Evolutionary conservation across 2,797 vertebrate species (phyloP).

Genomic region (Myoxocephalus aenaeus): DNA sequence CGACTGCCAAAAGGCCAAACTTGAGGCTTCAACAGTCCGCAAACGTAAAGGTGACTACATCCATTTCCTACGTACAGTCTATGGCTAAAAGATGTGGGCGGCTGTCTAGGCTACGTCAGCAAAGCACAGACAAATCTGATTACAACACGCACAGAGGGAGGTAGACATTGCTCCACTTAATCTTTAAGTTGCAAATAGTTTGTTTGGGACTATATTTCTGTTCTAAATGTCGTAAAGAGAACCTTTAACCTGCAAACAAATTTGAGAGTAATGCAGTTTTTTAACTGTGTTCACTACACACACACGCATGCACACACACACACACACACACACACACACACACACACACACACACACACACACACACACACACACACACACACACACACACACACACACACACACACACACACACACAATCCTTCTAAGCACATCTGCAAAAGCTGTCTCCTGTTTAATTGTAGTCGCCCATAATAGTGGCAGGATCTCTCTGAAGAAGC

Average conservation of each 20-base stretch:
- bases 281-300: neutral
- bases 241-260: neutral
- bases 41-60: neutral
- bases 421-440: constrained; percentile 45
- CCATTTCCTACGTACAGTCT: neutral
- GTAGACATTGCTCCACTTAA: neutral
- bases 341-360: neutral
- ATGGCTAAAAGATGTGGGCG: neutral
- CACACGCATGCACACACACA: constrained; percentile 10
- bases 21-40: neutral
- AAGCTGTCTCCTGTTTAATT: constrained; percentile 62
- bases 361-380: constrained; percentile 16
- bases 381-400: too few relatives aligned
- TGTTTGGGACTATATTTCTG: neutral
- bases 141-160: neutral
- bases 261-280: neutral
- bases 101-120: neutral
- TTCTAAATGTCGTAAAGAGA: too few relatives aligned
- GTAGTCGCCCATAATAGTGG: constrained; percentile 64
- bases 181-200: neutral
- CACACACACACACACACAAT: neutral
- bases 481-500: constrained; percentile 56
- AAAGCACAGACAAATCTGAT: neutral
- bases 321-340: too few relatives aligned
- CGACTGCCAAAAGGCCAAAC: neutral